phyloP scores from a whole-genome alignment of 2,888 invertebrate species.

The Mayetiola destructor region DNA sequence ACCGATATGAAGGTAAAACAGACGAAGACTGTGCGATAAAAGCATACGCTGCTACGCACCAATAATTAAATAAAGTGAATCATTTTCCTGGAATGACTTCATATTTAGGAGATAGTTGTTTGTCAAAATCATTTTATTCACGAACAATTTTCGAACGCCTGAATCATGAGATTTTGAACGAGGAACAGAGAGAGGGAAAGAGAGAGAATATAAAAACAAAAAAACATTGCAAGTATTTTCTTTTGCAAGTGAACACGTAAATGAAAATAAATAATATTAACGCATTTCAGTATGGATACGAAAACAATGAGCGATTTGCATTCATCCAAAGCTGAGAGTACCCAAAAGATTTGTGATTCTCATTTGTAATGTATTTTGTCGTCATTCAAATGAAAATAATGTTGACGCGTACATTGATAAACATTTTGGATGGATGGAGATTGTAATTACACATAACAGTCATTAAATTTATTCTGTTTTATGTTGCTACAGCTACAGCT shows the following conservation, averaged over 20 bases:
- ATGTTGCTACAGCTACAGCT: too few species aligned
- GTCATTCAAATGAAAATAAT: neutral
- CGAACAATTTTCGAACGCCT: too few species aligned
- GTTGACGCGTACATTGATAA: neutral
- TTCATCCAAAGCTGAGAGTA: too few species aligned
- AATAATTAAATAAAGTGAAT: conserved; percentile 8
- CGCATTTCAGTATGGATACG: too few species aligned
- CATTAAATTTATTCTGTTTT: conserved; percentile 2
- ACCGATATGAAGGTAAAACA: neutral
- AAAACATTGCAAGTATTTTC: too few species aligned
- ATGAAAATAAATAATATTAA: too few species aligned
- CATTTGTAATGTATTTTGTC: neutral
- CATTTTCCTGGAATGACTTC: neutral
- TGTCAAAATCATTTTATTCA: too few species aligned
- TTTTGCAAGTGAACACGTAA: too few species aligned
- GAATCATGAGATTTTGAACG: too few species aligned
- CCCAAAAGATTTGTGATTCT: conserved; percentile 9
- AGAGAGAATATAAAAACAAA: too few species aligned
- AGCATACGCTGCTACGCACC: neutral
- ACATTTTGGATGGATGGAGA: neutral
- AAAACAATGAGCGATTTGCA: too few species aligned
- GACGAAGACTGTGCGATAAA: neutral
- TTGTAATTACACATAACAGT: conserved; percentile 9
- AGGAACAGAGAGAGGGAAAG: too few species aligned
- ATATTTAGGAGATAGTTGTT: neutral